Evolutionary conservation across 2,113 vertebrate genomes (phyloP).

Genomic region (Gasterosteus aculeatus): DNA sequence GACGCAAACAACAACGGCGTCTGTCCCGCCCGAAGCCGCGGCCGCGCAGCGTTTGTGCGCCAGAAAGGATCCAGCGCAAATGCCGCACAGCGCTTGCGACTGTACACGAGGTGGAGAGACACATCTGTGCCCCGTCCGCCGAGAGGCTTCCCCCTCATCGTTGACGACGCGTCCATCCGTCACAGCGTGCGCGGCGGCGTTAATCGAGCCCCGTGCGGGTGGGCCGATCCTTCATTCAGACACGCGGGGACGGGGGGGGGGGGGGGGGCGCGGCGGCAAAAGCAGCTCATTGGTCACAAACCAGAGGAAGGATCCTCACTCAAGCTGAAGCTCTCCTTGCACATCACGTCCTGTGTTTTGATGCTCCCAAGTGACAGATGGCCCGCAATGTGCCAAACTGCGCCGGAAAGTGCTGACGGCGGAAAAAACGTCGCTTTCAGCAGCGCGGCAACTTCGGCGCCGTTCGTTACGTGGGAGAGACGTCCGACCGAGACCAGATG

Average conservation of each 20-base stretch:
- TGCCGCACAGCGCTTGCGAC: neutral
- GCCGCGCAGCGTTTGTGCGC: neutral
- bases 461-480: constrained; percentile 30
- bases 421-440: constrained; percentile 14
- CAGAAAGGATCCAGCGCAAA: too few relatives aligned
- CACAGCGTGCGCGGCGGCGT: constrained; percentile 5
- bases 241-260: neutral
- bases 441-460: constrained; percentile 25
- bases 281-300: constrained; percentile 45
- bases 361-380: constrained; percentile 52
- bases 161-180: constrained; percentile 46
- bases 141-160: constrained; percentile 15
- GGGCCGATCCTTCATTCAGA: constrained; percentile 41
- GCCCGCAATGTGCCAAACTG: constrained; percentile 38
- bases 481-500: neutral
- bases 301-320: constrained; percentile 26
- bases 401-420: constrained; percentile 55
- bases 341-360: constrained; percentile 28
- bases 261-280: constrained; percentile 1
- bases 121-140: too few relatives aligned
- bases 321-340: constrained; percentile 34
- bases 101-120: neutral
- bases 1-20: neutral
- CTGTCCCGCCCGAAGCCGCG: neutral
- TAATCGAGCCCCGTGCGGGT: constrained; percentile 26